Evolutionary conservation across 1,140 invertebrate species (phyloP).

Genomic region (Paramacrobiotus metropolitanus): DNA sequence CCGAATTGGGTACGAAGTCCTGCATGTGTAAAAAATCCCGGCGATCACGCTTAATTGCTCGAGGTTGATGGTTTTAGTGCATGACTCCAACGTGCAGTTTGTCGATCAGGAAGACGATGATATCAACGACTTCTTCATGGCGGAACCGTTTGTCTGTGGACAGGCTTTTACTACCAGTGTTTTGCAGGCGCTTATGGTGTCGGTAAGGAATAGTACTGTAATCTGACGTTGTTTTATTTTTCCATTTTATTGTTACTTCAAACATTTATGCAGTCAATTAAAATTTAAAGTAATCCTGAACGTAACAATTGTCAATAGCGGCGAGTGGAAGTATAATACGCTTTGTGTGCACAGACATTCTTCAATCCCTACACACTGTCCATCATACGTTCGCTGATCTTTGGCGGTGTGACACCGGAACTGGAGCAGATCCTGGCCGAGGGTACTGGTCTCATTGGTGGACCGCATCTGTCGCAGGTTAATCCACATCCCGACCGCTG

Average conservation of each 20-base stretch:
- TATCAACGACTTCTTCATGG: not conserved
- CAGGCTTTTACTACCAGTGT: not conserved
- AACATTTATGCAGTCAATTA: no score
- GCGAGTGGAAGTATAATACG: no score
- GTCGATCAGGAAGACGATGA: not conserved
- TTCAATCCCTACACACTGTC: slow-evolving; percentile 16
- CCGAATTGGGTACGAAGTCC: no score
- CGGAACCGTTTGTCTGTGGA: not conserved
- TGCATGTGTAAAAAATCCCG: no score
- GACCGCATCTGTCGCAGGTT: not conserved
- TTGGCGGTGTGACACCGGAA: slow-evolving; percentile 17
- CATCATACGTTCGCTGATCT: slow-evolving; percentile 15
- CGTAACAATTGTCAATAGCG: no score
- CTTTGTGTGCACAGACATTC: slow-evolving; percentile 14
- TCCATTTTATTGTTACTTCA: no score
- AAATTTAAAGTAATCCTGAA: no score
- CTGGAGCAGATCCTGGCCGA: slow-evolving; percentile 17
- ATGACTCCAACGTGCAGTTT: slow-evolving; percentile 13
- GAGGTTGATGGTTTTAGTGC: slow-evolving; percentile 9
- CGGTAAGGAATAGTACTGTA: not conserved
- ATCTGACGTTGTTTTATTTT: no score
- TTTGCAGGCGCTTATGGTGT: not conserved
- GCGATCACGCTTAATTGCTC: not conserved
- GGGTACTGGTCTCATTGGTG: slow-evolving; percentile 11
- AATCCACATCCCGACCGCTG: not conserved